Evolutionary conservation across 2,797 vertebrate genomes (phyloP).

Genomic region (Aulostomus chinensis): DNA sequence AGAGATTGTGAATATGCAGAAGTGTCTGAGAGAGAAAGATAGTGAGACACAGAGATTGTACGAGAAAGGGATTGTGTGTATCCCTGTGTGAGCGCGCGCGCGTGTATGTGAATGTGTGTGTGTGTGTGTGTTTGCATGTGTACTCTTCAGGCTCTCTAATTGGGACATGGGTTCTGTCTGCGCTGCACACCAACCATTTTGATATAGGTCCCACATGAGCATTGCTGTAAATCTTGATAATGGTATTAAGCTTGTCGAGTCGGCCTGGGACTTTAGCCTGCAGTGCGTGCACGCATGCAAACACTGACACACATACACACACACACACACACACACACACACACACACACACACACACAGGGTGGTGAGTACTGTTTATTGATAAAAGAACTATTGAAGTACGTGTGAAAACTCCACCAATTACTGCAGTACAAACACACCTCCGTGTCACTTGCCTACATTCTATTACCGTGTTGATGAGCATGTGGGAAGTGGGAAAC

Average conservation of each 20-base stretch:
- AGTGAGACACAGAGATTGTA: conserved; percentile 38
- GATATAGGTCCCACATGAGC: conserved; percentile 72
- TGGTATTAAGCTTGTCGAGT: conserved; percentile 69
- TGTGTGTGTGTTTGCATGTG: conserved; percentile 21
- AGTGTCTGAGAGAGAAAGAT: conserved; percentile 59
- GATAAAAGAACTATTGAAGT: conserved; percentile 32
- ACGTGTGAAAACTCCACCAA: conserved; percentile 21
- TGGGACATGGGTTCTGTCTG: conserved; percentile 70
- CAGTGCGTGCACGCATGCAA: conserved; percentile 17
- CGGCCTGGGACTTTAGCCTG: conserved; percentile 52
- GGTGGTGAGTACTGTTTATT: conserved; percentile 26
- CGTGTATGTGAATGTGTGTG: conserved; percentile 16
- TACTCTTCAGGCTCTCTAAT: conserved; percentile 68
- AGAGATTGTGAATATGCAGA: conserved; percentile 56
- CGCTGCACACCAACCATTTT: conserved; percentile 68
- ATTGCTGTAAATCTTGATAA: conserved; percentile 79
- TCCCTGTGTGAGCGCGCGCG: background rate
- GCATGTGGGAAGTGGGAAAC: no score
- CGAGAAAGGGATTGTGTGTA: conserved; percentile 43
- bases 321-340: conserved; percentile 6
- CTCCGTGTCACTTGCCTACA: conserved; percentile 37
- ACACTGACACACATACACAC: conserved; percentile 7
- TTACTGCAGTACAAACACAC: conserved; percentile 33
- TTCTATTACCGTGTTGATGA: background rate
- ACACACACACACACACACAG: conserved; percentile 1